Evolutionary conservation across 2,113 vertebrate species (phyloP).

Genomic region (Zingel zingel): DNA sequence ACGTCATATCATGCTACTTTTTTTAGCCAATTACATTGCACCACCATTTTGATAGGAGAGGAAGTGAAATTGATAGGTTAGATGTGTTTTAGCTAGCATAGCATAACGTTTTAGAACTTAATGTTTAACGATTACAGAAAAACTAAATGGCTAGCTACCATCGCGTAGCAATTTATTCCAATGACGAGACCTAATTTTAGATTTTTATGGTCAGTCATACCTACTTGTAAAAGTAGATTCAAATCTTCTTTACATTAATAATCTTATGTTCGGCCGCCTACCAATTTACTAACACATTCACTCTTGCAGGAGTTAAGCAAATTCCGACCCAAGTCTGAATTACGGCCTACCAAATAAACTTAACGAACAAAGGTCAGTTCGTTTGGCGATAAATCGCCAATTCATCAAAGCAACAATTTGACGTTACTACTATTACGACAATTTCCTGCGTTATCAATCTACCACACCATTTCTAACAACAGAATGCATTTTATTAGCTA

Average conservation of each 20-base stretch:
- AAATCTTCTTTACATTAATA: neutral
- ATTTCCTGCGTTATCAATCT: neutral
- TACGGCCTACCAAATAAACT: neutral
- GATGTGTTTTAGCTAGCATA: conserved; percentile 49
- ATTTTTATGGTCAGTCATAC: neutral
- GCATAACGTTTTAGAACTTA: neutral
- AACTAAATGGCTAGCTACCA: conserved; percentile 15
- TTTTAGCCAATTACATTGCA: conserved; percentile 68
- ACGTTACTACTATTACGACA: neutral
- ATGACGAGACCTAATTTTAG: neutral
- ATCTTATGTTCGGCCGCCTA: neutral
- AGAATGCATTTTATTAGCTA: neutral
- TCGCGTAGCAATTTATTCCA: neutral
- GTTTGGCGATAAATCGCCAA: neutral
- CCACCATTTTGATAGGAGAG: conserved; percentile 38
- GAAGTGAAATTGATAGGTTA: neutral
- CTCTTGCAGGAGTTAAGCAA: neutral
- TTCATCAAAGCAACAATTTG: neutral
- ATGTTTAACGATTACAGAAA: neutral
- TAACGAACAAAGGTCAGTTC: neutral
- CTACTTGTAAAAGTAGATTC: neutral
- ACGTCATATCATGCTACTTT: conserved; percentile 83
- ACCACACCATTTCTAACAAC: neutral
- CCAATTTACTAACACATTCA: neutral
- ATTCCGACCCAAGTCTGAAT: neutral